Evolutionary conservation across 2,888 invertebrate genomes (phyloP), one percentile per base, ranked within the genome.

Genomic region (Caenorhabditis zanzibari): DNA sequence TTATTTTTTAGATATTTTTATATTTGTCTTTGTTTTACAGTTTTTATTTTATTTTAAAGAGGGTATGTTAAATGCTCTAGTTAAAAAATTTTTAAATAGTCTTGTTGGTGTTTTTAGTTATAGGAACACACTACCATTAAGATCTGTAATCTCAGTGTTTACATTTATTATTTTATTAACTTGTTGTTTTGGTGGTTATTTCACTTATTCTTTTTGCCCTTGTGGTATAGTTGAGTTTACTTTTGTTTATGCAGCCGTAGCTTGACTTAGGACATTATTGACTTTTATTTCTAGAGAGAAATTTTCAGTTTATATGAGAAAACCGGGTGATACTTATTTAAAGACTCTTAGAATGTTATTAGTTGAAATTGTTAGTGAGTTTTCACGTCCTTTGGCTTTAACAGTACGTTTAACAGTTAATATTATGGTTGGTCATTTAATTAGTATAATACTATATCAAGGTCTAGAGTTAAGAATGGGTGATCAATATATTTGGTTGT

Each of bases 151-250:
- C 81, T 88, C 86, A 44, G 6, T 93, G 91, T 84, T 72, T 92
- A 38, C 73, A 92, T 64, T 92, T 92, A 28, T 88, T 86, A 16
- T 75, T 92, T 73, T 92, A 92, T 87, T 92, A 91, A 81, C 92
- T 90, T 87, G 92, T 91, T 58, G 92, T 91, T 59, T 92, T 92
- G 76, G 87, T 90, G 79, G 92, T 92, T 86, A 92, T 92, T 88
- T 85, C 76, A 85, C 82, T 80, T 85, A 84, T 85, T 88, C 84
- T 86, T 85, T 89, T 88, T 88, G 86, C 85, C 86, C 86, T 87
- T 88, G 86, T 88, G 88, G 88, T 61, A 88, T 88, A 73, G 81
- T 87, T 22, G 86, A 87, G 35, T 95, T 94, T 94, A 93, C 94
- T 92, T 94, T 90, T 94, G 94, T 0, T 84, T 94, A 87, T 88